These are phyloP conservation scores for Pithys albifrons DNA, from an alignment of 2,113 vertebrate genomes.

Conservation along the genomic window DNA sequence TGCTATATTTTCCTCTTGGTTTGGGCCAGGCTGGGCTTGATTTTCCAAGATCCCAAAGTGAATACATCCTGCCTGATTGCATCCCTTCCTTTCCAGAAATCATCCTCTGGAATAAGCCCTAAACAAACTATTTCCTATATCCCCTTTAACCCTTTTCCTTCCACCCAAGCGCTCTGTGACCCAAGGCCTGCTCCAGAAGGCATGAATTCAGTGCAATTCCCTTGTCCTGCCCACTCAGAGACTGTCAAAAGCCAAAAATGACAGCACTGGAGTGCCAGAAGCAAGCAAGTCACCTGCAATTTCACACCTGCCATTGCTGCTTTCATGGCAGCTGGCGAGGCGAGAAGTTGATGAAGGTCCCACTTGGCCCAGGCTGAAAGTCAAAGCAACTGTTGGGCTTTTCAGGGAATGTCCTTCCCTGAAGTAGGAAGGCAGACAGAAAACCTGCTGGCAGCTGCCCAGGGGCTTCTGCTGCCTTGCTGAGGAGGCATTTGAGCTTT, in stretches of 20 bases:
- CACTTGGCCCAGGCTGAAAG: constrained; percentile 53
- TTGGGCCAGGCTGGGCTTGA: not conserved
- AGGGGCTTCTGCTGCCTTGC: constrained; percentile 40
- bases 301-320: constrained; percentile 53
- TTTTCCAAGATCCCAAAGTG: not conserved
- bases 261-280: constrained; percentile 48
- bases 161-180: not conserved
- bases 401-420: constrained; percentile 37
- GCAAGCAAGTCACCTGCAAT: constrained; percentile 49
- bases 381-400: constrained; percentile 48
- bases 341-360: constrained; percentile 62
- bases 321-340: constrained; percentile 51
- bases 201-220: not conserved
- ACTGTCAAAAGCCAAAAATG: constrained; percentile 32
- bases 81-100: constrained; percentile 17
- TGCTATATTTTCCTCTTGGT: not conserved
- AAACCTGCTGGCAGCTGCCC: constrained; percentile 47
- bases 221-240: not conserved
- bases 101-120: not conserved
- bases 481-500: constrained; percentile 20
- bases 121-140: not conserved
- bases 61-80: not conserved
- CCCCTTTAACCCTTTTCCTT: not conserved
- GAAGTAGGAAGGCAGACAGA: constrained; percentile 37
- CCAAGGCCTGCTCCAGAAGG: not conserved